These are phyloP conservation scores for Polydrusus tereticollis DNA, from an alignment of 2,888 invertebrate genomes.

Conservation along the genomic window DNA sequence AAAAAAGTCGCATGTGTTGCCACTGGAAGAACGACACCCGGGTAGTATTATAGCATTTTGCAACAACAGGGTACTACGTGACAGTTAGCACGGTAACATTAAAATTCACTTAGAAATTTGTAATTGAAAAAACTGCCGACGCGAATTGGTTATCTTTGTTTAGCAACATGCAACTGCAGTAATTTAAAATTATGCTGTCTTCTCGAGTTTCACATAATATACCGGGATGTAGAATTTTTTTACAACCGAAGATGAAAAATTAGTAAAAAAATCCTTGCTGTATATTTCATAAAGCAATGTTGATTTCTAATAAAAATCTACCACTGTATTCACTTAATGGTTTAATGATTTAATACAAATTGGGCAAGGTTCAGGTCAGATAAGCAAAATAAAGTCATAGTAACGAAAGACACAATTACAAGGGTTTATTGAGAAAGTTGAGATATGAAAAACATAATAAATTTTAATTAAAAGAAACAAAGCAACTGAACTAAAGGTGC, in stretches of 20 bases:
- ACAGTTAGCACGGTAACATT: constrained; percentile 43
- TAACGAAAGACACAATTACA: neutral
- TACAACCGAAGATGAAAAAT: neutral
- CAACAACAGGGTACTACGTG: constrained; percentile 46
- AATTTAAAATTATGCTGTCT: constrained; percentile 2
- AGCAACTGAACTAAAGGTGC: too few species aligned
- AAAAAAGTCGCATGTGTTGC: constrained; percentile 16
- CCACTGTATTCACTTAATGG: neutral
- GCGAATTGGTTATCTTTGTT: constrained; percentile 32
- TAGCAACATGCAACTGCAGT: constrained; percentile 22
- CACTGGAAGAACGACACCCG: constrained; percentile 34
- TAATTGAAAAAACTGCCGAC: constrained; percentile 27
- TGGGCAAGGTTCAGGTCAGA: constrained; percentile 16
- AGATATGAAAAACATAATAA: too few species aligned
- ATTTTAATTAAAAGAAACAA: too few species aligned
- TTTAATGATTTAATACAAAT: neutral
- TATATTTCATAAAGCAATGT: neutral
- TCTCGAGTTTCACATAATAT: neutral
- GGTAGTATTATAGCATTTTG: constrained; percentile 25
- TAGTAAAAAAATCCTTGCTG: neutral
- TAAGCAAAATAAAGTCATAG: neutral
- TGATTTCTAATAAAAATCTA: neutral
- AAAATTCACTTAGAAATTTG: constrained; percentile 30
- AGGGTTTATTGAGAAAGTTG: neutral
- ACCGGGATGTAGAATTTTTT: too few species aligned